Evolutionary conservation across 2,888 invertebrate species (phyloP).

Genomic region (Zelleria hepariella): DNA sequence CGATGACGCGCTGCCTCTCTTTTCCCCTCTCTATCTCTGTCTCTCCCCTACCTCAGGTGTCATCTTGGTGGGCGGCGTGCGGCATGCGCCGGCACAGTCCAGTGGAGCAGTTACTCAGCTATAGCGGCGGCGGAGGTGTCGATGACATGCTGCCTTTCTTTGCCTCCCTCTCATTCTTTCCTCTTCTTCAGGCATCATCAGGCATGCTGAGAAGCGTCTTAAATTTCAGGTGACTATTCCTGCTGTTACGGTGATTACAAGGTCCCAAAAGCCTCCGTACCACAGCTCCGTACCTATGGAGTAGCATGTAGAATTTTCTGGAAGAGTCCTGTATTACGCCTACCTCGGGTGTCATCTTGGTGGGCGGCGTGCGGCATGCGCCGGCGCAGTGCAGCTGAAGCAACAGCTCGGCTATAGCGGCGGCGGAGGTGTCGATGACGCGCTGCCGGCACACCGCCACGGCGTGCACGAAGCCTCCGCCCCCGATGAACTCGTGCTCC

Average conservation of each 20-base stretch:
- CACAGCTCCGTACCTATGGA: too few species aligned
- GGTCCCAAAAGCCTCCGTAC: too few species aligned
- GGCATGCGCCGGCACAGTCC: conserved; percentile 63
- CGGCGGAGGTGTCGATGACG: conserved; percentile 72
- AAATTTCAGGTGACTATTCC: too few species aligned
- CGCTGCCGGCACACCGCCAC: conserved; percentile 71
- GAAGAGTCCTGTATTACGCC: too few species aligned
- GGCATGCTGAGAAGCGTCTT: too few species aligned
- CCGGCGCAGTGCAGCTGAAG: conserved; percentile 69
- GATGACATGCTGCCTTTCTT: conserved; percentile 73
- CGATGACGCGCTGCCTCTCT: conserved; percentile 73
- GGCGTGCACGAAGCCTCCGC: conserved; percentile 80
- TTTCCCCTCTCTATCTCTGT: too few species aligned
- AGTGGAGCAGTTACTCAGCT: conserved; percentile 59
- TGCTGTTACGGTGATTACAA: too few species aligned
- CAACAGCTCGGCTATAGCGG: conserved; percentile 55
- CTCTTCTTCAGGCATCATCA: too few species aligned
- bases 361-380: conserved; percentile 39
- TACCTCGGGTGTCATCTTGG: conserved; percentile 62
- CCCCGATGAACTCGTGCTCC: conserved; percentile 84
- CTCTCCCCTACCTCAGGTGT: background rate
- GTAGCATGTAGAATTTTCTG: too few species aligned
- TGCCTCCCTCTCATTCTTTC: too few species aligned
- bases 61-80: conserved; percentile 35
- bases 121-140: conserved; percentile 69